These are phyloP conservation scores for Antitype chi DNA, from an alignment of 2,888 invertebrate genomes.

Conservation along the genomic window DNA sequence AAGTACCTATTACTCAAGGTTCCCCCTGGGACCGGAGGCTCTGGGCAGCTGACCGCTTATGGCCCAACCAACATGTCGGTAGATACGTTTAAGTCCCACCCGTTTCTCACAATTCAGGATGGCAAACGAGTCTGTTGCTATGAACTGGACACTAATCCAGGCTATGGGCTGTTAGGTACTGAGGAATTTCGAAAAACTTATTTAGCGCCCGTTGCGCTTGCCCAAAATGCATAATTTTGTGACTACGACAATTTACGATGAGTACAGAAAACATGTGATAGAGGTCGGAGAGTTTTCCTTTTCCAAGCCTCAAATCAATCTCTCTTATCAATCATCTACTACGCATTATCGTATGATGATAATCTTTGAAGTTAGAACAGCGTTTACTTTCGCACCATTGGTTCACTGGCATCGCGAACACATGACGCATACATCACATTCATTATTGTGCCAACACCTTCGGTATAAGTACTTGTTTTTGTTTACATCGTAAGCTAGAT, in stretches of 20 bases:
- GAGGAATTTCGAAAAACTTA: background rate
- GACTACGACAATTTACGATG: background rate
- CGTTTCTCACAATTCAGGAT: background rate
- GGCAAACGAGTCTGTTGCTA: no score
- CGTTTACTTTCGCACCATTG: constrained; percentile 27
- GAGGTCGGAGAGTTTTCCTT: constrained; percentile 1
- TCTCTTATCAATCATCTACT: constrained; percentile 4
- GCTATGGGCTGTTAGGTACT: background rate
- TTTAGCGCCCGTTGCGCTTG: background rate
- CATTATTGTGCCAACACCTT: constrained; percentile 50
- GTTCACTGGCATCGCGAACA: constrained; percentile 37
- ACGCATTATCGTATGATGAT: constrained; percentile 33
- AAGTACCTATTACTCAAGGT: background rate
- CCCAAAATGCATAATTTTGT: background rate
- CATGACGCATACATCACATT: constrained; percentile 30
- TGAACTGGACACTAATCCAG: background rate
- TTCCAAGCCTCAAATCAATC: constrained; percentile 7
- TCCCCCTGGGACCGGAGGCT: background rate
- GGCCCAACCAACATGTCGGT: background rate
- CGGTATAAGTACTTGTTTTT: constrained; percentile 30
- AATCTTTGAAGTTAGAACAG: constrained; percentile 18
- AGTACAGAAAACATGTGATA: background rate
- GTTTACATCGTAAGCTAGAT: constrained; percentile 29
- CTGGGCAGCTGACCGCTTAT: background rate
- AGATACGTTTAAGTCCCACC: background rate